Percentiles rank a stretch among this genome's conserved stretches.
Conservation (phyloP, 2,888 invertebrate genomes). For the Plusia festucae region DNA sequence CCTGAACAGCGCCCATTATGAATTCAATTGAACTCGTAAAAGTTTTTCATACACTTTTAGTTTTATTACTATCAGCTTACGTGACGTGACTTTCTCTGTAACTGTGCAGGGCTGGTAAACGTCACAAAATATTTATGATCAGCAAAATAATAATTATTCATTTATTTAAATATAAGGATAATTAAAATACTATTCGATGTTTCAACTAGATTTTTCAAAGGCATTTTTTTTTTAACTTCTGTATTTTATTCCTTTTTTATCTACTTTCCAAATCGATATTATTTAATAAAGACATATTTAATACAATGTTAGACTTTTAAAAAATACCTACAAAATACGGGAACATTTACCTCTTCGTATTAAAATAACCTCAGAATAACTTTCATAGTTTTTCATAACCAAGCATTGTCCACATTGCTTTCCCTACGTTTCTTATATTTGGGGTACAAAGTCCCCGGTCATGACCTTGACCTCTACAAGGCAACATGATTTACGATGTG, state of each 20-base stretch:
- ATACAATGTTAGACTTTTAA: no score
- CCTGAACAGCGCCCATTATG: neutral
- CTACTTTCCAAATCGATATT: no score
- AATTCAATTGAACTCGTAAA: slow-evolving; percentile 39
- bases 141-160: neutral
- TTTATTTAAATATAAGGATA: no score
- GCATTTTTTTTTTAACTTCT: no score
- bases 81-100: slow-evolving; percentile 32
- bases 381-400: neutral
- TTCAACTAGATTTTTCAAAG: no score
- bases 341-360: no score
- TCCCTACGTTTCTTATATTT: neutral
- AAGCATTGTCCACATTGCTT: neutral
- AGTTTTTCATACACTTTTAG: slow-evolving; percentile 35
- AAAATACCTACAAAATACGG: neutral
- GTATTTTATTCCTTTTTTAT: no score
- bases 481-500: neutral
- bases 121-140: neutral
- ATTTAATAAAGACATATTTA: no score
- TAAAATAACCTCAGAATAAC: neutral
- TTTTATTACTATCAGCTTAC: slow-evolving; percentile 44
- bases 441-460: neutral
- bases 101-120: slow-evolving; percentile 10
- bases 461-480: neutral
- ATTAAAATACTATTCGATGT: no score